Evolutionary conservation across 2,797 vertebrate genomes (phyloP).

Genomic region (Dipus sagitta): DNA sequence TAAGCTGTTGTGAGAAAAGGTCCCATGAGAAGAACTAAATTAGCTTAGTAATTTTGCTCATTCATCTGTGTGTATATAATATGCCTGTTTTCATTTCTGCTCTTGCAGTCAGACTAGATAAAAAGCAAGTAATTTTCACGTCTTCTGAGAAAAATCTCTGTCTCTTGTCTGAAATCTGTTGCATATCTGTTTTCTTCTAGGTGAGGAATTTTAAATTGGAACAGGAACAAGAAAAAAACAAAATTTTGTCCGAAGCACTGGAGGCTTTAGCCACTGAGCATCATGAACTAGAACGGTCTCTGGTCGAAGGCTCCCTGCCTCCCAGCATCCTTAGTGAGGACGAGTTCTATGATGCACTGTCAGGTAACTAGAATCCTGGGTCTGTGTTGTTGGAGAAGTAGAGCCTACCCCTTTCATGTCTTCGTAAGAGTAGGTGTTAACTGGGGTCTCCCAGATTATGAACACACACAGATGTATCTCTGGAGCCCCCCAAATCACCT

Average conservation of each 20-base stretch:
- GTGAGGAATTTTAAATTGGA: constrained; percentile 96
- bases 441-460: neutral
- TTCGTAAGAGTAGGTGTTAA: neutral
- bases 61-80: constrained; percentile 39
- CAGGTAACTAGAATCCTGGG: constrained; percentile 89
- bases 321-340: constrained; percentile 94
- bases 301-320: constrained; percentile 93
- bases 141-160: constrained; percentile 78
- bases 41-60: constrained; percentile 65
- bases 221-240: constrained; percentile 97
- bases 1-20: constrained; percentile 67
- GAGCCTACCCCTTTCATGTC: neutral
- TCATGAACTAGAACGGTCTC: constrained; percentile 96
- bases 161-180: constrained; percentile 82
- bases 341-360: constrained; percentile 97
- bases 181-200: constrained; percentile 90
- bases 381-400: neutral
- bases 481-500: neutral
- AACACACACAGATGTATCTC: neutral
- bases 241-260: constrained; percentile 97
- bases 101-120: constrained; percentile 72
- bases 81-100: constrained; percentile 72
- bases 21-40: constrained; percentile 59
- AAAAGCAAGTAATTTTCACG: constrained; percentile 73
- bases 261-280: constrained; percentile 97